A percentile compares a stretch with the other conserved stretches of the same genome.
Evolutionary conservation across 2,113 vertebrate genomes (phyloP).

Genomic region (Hiodon tergisus): DNA sequence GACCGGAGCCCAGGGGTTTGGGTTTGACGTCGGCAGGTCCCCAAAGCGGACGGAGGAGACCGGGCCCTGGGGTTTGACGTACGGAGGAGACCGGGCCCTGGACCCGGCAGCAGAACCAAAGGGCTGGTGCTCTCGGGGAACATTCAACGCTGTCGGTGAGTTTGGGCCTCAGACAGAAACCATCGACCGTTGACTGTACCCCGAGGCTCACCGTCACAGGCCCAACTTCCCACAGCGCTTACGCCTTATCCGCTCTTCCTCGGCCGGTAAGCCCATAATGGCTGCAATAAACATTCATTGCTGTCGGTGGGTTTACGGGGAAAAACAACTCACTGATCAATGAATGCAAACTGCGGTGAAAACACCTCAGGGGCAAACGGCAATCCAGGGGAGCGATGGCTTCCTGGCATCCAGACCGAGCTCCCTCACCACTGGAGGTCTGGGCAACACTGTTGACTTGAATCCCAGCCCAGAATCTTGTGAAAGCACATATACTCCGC

Average conservation of each 20-base stretch:
- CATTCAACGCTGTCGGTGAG: constrained; percentile 99
- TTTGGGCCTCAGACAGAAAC: constrained; percentile 83
- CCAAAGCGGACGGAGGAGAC: neutral
- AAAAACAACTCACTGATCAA: constrained; percentile 91
- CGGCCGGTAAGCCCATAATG: constrained; percentile 53
- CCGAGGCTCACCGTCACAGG: constrained; percentile 69
- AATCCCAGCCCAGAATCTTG: too few relatives aligned
- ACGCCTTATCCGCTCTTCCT: neutral
- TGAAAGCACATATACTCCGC: too few relatives aligned
- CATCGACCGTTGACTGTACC: constrained; percentile 99
- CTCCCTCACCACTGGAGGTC: too few relatives aligned
- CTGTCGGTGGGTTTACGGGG: constrained; percentile 97
- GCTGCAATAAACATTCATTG: constrained; percentile 99
- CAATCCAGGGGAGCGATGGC: neutral
- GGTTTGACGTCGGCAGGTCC: neutral
- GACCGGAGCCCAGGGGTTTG: neutral
- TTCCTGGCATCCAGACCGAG: too few relatives aligned
- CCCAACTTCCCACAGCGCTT: too few relatives aligned
- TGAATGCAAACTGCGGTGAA: constrained; percentile 99
- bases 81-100: neutral
- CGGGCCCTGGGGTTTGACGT: constrained; percentile 1
- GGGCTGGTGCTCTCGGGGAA: constrained; percentile 75
- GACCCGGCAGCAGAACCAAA: constrained; percentile 15
- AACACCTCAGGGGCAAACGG: constrained; percentile 35
- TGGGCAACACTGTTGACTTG: too few relatives aligned